Conservation (phyloP, 2,888 invertebrate genomes). For the Caenorhabditis sp. region DNA sequence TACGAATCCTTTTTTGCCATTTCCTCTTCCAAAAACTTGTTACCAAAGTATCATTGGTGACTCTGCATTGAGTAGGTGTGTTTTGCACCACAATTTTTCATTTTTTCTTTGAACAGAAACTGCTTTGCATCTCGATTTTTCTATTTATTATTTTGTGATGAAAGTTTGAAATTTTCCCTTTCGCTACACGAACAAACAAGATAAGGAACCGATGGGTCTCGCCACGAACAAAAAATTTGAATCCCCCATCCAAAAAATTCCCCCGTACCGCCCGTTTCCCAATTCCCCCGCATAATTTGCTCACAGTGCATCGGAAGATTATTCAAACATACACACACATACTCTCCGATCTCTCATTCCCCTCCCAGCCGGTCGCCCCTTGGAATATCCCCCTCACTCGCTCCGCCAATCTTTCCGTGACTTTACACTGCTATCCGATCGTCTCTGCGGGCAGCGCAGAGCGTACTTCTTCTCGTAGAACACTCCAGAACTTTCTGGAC, state of each 20-base stretch:
- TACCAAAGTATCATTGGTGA: slow-evolving; percentile 66
- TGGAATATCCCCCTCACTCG: neutral
- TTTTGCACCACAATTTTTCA: slow-evolving; percentile 51
- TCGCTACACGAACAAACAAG: too few species aligned
- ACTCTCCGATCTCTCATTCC: too few species aligned
- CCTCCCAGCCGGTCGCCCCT: neutral
- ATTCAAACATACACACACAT: slow-evolving; percentile 30
- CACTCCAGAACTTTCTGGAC: neutral
- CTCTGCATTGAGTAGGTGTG: slow-evolving; percentile 62
- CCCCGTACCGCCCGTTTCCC: too few species aligned
- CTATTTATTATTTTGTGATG: slow-evolving; percentile 5
- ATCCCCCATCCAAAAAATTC: too few species aligned
- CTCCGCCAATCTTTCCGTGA: neutral
- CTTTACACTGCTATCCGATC: slow-evolving; percentile 3
- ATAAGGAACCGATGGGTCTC: too few species aligned
- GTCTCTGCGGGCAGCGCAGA: neutral
- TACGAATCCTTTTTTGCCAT: slow-evolving; percentile 28
- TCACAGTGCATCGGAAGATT: slow-evolving; percentile 43
- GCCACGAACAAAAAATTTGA: too few species aligned
- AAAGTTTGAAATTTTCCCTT: neutral
- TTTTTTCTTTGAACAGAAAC: too few species aligned
- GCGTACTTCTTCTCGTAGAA: neutral
- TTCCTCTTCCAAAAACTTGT: slow-evolving; percentile 7
- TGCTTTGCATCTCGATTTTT: slow-evolving; percentile 26
- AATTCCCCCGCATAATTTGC: slow-evolving; percentile 37